These are phyloP conservation scores for Scelioninae gen. 2 DNA, from an alignment of 2,888 invertebrate species.

Conservation along the genomic window DNA sequence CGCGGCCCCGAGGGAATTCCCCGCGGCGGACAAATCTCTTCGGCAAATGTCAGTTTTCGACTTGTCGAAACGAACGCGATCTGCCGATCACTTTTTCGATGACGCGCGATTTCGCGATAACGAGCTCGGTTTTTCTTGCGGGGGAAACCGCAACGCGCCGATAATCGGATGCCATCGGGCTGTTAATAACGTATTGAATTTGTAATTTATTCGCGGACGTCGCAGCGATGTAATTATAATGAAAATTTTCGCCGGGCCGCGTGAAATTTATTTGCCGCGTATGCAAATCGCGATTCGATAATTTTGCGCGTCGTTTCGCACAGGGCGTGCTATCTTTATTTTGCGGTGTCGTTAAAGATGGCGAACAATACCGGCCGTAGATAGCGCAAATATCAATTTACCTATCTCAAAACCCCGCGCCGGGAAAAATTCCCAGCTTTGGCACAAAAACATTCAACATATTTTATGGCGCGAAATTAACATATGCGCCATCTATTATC, in stretches of 20 bases:
- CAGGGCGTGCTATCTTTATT: constrained; percentile 37
- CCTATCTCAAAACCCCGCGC: constrained; percentile 41
- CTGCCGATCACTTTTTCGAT: constrained; percentile 5
- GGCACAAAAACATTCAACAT: constrained; percentile 55
- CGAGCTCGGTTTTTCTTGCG: constrained; percentile 19
- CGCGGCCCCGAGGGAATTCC: constrained; percentile 21
- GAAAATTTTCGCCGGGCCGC: constrained; percentile 35
- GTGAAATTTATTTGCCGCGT: constrained; percentile 31
- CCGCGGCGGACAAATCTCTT: no score
- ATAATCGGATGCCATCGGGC: constrained; percentile 24
- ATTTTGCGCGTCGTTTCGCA: constrained; percentile 52
- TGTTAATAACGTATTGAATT: constrained; percentile 42
- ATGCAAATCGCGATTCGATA: constrained; percentile 50
- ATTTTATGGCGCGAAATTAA: constrained; percentile 56
- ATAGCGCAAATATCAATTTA: constrained; percentile 58
- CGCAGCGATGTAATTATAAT: constrained; percentile 31
- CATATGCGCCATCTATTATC: constrained; percentile 57
- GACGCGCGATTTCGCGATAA: constrained; percentile 29
- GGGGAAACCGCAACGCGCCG: neutral
- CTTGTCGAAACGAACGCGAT: neutral
- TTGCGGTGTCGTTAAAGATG: constrained; percentile 51
- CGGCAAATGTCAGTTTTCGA: constrained; percentile 35
- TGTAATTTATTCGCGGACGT: constrained; percentile 34
- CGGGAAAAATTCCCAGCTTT: constrained; percentile 53
- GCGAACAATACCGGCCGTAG: constrained; percentile 53